Evolutionary conservation across 2,113 vertebrate genomes (phyloP).

Genomic region (Lutjanus erythropterus): DNA sequence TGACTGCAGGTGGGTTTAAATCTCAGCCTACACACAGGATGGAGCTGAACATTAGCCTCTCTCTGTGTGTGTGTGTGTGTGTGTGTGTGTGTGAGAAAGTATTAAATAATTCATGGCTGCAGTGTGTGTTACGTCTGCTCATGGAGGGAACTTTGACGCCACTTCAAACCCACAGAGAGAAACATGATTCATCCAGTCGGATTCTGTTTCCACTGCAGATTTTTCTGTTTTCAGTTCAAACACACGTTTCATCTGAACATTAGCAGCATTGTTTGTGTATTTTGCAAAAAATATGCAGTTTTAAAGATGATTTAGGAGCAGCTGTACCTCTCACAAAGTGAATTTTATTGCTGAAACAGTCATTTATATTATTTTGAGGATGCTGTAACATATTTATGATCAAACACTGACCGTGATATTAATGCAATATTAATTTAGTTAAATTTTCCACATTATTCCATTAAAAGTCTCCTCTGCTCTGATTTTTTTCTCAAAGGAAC

Average conservation of each 20-base stretch:
- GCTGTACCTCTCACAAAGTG: too few species aligned
- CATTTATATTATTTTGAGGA: background rate
- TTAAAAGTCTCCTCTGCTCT: background rate
- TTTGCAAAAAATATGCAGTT: background rate
- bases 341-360: too few species aligned
- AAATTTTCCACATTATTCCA: background rate
- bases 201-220: background rate
- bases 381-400: background rate
- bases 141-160: slow-evolving; percentile 41
- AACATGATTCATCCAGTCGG: slow-evolving; percentile 35
- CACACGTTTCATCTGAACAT: background rate
- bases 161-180: slow-evolving; percentile 47
- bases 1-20: background rate
- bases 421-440: background rate
- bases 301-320: background rate
- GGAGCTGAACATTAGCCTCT: too few species aligned
- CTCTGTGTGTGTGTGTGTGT: background rate
- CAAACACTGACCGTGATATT: background rate
- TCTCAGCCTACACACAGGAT: slow-evolving; percentile 5
- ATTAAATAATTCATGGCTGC: slow-evolving; percentile 22
- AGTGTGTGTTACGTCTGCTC: slow-evolving; percentile 14
- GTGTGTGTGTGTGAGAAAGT: slow-evolving; percentile 1
- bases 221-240: background rate
- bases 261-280: background rate
- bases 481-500: slow-evolving; percentile 53